These are phyloP conservation scores for Limenitis camilla DNA, from an alignment of 2,888 invertebrate species.

Conservation along the genomic window DNA sequence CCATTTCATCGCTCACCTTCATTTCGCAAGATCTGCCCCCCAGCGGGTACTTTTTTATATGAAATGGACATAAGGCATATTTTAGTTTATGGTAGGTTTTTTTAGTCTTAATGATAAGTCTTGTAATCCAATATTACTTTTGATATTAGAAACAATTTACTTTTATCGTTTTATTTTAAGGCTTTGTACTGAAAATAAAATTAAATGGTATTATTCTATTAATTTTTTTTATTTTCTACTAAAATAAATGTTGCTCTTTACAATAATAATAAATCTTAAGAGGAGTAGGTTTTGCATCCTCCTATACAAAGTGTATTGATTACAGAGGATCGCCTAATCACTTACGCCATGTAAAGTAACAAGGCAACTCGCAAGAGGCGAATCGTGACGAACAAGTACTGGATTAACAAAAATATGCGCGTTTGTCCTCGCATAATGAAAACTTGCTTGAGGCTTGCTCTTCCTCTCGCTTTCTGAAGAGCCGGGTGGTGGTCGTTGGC, in stretches of 20 bases:
- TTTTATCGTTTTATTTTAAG: slow-evolving; percentile 10
- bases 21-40: slow-evolving; percentile 39
- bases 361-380: slow-evolving; percentile 26
- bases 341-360: slow-evolving; percentile 14
- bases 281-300: slow-evolving; percentile 27
- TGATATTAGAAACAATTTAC: slow-evolving; percentile 10
- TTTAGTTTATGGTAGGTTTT: slow-evolving; percentile 28
- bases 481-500: slow-evolving; percentile 54
- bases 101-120: slow-evolving; percentile 26
- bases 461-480: slow-evolving; percentile 66
- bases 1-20: slow-evolving; percentile 41
- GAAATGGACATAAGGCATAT: slow-evolving; percentile 41
- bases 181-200: slow-evolving; percentile 19
- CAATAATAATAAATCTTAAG: slow-evolving; percentile 22
- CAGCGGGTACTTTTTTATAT: slow-evolving; percentile 70
- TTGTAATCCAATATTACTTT: slow-evolving; percentile 10
- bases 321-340: slow-evolving; percentile 12
- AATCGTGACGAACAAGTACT: slow-evolving; percentile 37
- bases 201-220: slow-evolving; percentile 12
- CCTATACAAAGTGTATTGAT: slow-evolving; percentile 23
- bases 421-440: slow-evolving; percentile 62
- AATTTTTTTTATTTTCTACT: slow-evolving; percentile 1
- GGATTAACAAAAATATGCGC: slow-evolving; percentile 45
- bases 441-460: slow-evolving; percentile 60
- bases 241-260: too few relatives aligned